Conservation (phyloP, 2,888 invertebrate genomes). For the Tiliacea aurago region DNA sequence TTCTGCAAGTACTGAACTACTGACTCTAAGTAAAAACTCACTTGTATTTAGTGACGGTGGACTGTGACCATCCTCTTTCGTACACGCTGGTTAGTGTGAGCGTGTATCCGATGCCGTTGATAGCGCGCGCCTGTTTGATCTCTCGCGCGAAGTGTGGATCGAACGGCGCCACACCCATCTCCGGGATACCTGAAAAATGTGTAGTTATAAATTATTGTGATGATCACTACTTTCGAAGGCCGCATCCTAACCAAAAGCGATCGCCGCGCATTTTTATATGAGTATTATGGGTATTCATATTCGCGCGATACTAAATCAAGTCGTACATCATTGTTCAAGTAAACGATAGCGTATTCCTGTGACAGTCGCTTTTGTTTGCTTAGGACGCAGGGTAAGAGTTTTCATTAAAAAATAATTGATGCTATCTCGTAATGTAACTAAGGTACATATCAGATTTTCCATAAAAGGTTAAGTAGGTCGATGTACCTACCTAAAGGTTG, state of each 20-base stretch:
- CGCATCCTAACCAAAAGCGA: not conserved
- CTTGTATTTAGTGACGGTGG: slow-evolving; percentile 94
- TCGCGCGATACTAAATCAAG: not conserved
- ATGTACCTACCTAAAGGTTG: not conserved
- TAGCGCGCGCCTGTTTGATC: slow-evolving; percentile 91
- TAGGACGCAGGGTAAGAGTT: not conserved
- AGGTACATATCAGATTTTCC: slow-evolving; percentile 1
- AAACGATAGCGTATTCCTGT: not conserved
- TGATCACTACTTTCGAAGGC: not conserved
- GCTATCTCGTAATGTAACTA: not conserved
- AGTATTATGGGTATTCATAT: too few relatives aligned
- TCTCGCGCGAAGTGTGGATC: slow-evolving; percentile 94
- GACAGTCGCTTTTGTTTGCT: not conserved
- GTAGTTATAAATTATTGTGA: too few relatives aligned
- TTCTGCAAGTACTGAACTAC: not conserved
- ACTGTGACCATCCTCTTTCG: slow-evolving; percentile 94
- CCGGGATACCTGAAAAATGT: slow-evolving; percentile 91
- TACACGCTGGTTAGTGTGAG: slow-evolving; percentile 93
- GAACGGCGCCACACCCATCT: slow-evolving; percentile 93
- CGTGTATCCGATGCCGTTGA: slow-evolving; percentile 92
- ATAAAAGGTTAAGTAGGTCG: not conserved
- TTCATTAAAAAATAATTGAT: not conserved
- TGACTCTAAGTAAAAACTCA: slow-evolving; percentile 71
- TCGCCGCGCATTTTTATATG: not conserved
- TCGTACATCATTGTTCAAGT: not conserved